Evolutionary conservation across 2,113 vertebrate genomes (phyloP).

Genomic region (Megaleporinus macrocephalus): DNA sequence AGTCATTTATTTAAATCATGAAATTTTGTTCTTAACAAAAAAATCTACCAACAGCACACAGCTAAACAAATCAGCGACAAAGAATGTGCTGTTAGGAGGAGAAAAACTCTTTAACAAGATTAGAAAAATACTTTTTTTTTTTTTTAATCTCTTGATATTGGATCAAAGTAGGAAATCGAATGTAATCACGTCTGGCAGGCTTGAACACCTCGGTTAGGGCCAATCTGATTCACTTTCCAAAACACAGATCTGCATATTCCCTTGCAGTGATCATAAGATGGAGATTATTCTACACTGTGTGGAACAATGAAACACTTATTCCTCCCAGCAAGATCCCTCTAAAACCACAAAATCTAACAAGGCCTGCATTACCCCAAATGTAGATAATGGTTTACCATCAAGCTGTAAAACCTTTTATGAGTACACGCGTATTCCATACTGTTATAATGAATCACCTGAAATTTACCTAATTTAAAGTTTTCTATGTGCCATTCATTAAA

Average conservation of each 20-base stretch:
- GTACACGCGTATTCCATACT: neutral
- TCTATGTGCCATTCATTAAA: no score
- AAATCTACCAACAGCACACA: neutral
- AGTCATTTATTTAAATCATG: neutral
- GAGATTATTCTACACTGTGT: neutral
- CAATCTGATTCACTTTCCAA: neutral
- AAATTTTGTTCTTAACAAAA: neutral
- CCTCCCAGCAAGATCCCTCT: neutral
- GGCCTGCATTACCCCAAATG: neutral
- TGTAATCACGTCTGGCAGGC: constrained; percentile 3
- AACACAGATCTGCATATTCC: neutral
- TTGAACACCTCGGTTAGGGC: constrained; percentile 9
- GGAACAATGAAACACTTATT: neutral
- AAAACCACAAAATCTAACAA: neutral
- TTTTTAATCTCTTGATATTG: constrained; percentile 4
- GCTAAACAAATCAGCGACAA: neutral
- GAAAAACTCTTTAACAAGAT: neutral
- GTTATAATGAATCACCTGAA: neutral
- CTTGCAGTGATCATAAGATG: neutral
- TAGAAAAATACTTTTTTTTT: neutral
- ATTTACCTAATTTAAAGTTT: neutral
- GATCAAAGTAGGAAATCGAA: neutral
- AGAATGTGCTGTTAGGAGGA: neutral
- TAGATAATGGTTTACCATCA: neutral
- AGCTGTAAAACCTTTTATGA: neutral